Evolutionary conservation across 1,140 invertebrate genomes (phyloP), one percentile per base, ranked within the genome.

Genomic region (Cydia strobilella): DNA sequence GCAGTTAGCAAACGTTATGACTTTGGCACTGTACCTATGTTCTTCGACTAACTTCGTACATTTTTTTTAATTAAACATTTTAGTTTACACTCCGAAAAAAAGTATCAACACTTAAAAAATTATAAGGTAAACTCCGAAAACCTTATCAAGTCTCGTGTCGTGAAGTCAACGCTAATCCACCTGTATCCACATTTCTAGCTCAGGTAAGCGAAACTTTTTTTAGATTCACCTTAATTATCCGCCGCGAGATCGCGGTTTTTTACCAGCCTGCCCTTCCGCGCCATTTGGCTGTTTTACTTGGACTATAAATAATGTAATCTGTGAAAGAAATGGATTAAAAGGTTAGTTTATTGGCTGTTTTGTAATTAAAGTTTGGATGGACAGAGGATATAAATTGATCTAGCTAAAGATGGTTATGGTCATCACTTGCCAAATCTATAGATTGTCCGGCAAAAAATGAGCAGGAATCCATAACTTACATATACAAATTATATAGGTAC

Each of bases 151-250:
- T 35, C 63, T 10, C 69, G 71, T 51, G 45, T 27, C 39, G 23
- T 35, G 12, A 27, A 66, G 20, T 63, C 23, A 69, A 69, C 25
- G 20, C 18, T 25, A 48, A 72, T 27, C 73, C 39, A 59, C 54
- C 73, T 74, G 73, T 74, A 74, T 69, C 27, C 48, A 59, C 15
- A 63, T 12, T 65, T 59, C 31, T 45, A 39, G 13, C 54, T 63
- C 74, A 74, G 74, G 74, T 74, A 74, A 74, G 74, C 62, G 73
- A 65, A 74, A 74, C 74, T 65, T 74, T 74, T 74, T 74, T 66
- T 39, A 51, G 3, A 13, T 20, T 65, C 23, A 20, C 74, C 62
- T 74, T 66, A 74, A 74, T 74, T 74, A 74, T 74, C 74, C 42
- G 27, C 48, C 59, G 35, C 74, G 74, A 74, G 74, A 74, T 74